Evolutionary conservation across 2,797 vertebrate genomes (phyloP).

Genomic region (Champsocephalus esox): DNA sequence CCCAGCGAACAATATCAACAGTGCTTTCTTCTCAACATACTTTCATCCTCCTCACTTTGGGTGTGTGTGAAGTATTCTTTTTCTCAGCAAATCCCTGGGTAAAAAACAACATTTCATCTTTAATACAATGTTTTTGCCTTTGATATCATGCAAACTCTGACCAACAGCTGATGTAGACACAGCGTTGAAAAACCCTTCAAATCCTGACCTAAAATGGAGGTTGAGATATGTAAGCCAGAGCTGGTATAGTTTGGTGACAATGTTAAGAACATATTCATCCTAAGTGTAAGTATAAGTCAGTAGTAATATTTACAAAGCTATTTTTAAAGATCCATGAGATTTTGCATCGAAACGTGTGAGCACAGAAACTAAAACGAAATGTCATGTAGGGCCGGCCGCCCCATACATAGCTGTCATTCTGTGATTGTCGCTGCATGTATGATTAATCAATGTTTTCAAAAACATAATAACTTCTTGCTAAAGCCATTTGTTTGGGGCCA

Average conservation of each 20-base stretch:
- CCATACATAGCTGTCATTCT: constrained; percentile 14
- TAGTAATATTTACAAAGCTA: background rate
- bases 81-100: background rate
- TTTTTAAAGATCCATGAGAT: background rate
- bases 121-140: constrained; percentile 19
- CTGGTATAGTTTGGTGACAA: background rate
- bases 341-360: background rate
- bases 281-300: background rate
- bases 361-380: constrained; percentile 19
- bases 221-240: background rate
- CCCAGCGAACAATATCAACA: background rate
- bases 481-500: background rate
- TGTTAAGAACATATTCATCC: background rate
- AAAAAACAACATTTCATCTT: constrained; percentile 30
- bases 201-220: constrained; percentile 7
- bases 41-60: constrained; percentile 17
- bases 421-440: background rate
- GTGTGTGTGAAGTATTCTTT: background rate
- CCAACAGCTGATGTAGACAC: background rate
- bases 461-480: background rate
- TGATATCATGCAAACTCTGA: constrained; percentile 28
- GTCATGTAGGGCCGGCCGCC: background rate
- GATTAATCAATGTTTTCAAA: constrained; percentile 12
- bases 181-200: constrained; percentile 19
- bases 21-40: background rate